phyloP scores from a whole-genome alignment of 2,113 vertebrate genomes.

The Callorhinus ursinus region DNA sequence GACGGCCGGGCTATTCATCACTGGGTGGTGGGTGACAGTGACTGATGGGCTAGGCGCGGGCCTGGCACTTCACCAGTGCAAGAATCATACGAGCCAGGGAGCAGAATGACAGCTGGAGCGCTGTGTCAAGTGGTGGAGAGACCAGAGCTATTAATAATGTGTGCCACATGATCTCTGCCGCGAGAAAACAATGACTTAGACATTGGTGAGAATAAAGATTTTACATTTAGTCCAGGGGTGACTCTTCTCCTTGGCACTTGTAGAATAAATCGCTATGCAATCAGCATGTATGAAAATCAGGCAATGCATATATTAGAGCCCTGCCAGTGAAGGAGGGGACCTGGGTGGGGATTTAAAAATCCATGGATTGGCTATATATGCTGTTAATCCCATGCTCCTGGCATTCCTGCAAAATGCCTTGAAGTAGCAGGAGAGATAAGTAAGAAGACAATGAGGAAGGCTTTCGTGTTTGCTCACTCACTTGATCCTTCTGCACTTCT shows the following conservation, averaged over 20 bases:
- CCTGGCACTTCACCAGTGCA: constrained; percentile 95
- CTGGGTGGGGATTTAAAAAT: not conserved
- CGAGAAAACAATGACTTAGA: constrained; percentile 91
- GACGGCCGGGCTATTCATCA: constrained; percentile 95
- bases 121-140: constrained; percentile 98
- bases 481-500: not conserved
- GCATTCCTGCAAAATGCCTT: constrained; percentile 43
- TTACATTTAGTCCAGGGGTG: constrained; percentile 89
- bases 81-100: constrained; percentile 95
- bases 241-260: constrained; percentile 85
- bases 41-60: constrained; percentile 95
- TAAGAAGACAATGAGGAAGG: not conserved
- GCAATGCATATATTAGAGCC: constrained; percentile 92
- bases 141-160: constrained; percentile 99
- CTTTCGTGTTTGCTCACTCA: not conserved
- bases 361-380: constrained; percentile 40
- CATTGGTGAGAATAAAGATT: constrained; percentile 93
- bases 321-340: constrained; percentile 72
- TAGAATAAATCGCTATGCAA: constrained; percentile 93
- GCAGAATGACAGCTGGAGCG: constrained; percentile 99
- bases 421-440: constrained; percentile 29
- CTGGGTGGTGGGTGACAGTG: constrained; percentile 95
- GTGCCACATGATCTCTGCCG: constrained; percentile 92
- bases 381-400: constrained; percentile 69
- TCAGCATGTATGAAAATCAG: constrained; percentile 93